These are phyloP conservation scores for Nipponia nippon DNA, from an alignment of 2,113 vertebrate genomes.

Conservation along the genomic window DNA sequence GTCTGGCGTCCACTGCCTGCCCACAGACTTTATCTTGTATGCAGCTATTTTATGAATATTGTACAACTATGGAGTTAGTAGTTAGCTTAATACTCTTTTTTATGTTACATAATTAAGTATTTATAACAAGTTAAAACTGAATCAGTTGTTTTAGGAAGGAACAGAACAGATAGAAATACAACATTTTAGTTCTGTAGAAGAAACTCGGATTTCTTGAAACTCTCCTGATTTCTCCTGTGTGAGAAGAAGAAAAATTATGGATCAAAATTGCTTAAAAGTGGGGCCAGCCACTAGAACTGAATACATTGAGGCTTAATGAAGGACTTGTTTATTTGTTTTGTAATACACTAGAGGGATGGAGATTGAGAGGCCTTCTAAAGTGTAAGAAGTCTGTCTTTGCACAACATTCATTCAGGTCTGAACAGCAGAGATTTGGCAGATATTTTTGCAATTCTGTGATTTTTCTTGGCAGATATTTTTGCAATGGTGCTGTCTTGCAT, in stretches of 20 bases:
- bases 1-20: background rate
- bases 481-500: background rate
- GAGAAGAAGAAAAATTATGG: background rate
- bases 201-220: background rate
- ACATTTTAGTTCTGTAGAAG: background rate
- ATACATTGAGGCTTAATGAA: background rate
- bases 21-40: background rate
- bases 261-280: background rate
- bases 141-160: background rate
- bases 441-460: background rate
- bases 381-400: background rate
- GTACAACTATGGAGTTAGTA: background rate
- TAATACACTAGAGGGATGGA: background rate
- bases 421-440: background rate
- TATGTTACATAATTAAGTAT: background rate
- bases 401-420: too few relatives aligned
- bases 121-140: background rate
- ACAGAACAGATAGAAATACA: background rate
- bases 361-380: background rate
- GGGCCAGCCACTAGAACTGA: background rate
- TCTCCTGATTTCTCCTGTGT: background rate
- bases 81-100: background rate
- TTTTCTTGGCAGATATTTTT: background rate
- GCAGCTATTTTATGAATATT: background rate
- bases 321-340: background rate